Evolutionary conservation across 30 jellyfish, hydroid and myxozoan species (phyloP).

Genomic region (Phacellophora camtschatica): DNA sequence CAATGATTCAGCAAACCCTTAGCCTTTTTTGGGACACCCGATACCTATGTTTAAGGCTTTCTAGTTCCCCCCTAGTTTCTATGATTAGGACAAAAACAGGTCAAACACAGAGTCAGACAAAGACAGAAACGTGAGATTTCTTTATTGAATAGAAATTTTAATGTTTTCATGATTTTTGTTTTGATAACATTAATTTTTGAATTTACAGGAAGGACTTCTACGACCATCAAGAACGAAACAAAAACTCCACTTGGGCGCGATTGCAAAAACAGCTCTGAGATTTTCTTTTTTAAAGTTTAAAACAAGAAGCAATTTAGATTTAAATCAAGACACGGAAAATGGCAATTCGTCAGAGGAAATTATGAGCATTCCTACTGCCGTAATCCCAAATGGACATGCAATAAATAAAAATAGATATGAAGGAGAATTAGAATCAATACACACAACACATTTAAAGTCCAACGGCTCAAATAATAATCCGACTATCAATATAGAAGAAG

Average conservation of each 20-base stretch:
- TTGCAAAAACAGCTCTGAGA: slow-evolving; percentile 64
- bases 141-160: too few species aligned
- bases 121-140: too few species aligned
- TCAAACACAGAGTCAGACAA: too few species aligned
- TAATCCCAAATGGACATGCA: slow-evolving; percentile 22
- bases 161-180: too few species aligned
- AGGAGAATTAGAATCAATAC: background rate
- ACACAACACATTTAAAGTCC: too few species aligned
- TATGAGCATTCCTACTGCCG: background rate
- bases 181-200: too few species aligned
- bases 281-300: slow-evolving; percentile 45
- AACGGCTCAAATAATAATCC: too few species aligned
- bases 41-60: too few species aligned
- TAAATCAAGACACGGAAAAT: background rate
- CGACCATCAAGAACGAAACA: slow-evolving; percentile 53
- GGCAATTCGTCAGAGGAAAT: background rate
- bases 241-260: slow-evolving; percentile 55
- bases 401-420: background rate
- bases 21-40: too few species aligned
- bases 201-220: slow-evolving; percentile 62
- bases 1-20: too few species aligned
- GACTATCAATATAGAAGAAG: background rate
- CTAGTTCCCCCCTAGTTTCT: too few species aligned
- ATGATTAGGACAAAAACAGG: too few species aligned
- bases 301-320: slow-evolving; percentile 11